Percentiles rank a stretch among this genome's conserved stretches.
phyloP scores from a whole-genome alignment of 2,888 invertebrate genomes.

The Timema cristinae region DNA sequence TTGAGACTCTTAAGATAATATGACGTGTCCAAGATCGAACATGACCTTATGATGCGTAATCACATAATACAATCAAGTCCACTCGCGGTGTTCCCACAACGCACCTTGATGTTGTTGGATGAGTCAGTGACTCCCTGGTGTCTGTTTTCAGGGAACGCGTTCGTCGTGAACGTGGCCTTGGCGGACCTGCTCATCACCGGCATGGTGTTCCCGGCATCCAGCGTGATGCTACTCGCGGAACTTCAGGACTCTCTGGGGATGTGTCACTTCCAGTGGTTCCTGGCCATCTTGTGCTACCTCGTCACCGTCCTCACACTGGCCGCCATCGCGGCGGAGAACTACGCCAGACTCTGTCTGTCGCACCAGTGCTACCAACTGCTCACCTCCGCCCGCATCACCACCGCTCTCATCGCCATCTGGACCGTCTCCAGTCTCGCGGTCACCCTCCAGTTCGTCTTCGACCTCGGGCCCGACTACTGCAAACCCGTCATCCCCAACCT shows the following conservation, averaged over 20 bases:
- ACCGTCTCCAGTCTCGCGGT: constrained; percentile 52
- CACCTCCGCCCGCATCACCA: constrained; percentile 51
- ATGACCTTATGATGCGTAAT: no score
- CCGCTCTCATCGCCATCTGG: constrained; percentile 55
- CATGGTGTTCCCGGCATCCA: constrained; percentile 63
- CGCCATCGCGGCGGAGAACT: constrained; percentile 64
- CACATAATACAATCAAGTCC: no score
- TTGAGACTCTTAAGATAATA: no score
- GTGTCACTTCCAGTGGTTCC: constrained; percentile 63
- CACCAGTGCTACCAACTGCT: constrained; percentile 45
- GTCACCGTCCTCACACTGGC: constrained; percentile 59
- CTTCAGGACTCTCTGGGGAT: constrained; percentile 52
- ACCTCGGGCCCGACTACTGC: constrained; percentile 67
- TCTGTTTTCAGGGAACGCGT: constrained; percentile 57
- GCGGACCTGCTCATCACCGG: constrained; percentile 68
- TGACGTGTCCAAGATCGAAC: no score
- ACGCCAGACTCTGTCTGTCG: constrained; percentile 57
- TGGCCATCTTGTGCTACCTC: constrained; percentile 62
- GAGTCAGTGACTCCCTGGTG: neutral
- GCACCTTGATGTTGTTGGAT: no score
- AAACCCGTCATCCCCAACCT: constrained; percentile 53
- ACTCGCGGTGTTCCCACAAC: no score
- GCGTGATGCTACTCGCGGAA: constrained; percentile 65
- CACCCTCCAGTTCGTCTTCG: constrained; percentile 57
- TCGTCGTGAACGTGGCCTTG: constrained; percentile 65